Evolutionary conservation across 2,888 invertebrate genomes (phyloP).

Genomic region (Ochropacha duplaris): DNA sequence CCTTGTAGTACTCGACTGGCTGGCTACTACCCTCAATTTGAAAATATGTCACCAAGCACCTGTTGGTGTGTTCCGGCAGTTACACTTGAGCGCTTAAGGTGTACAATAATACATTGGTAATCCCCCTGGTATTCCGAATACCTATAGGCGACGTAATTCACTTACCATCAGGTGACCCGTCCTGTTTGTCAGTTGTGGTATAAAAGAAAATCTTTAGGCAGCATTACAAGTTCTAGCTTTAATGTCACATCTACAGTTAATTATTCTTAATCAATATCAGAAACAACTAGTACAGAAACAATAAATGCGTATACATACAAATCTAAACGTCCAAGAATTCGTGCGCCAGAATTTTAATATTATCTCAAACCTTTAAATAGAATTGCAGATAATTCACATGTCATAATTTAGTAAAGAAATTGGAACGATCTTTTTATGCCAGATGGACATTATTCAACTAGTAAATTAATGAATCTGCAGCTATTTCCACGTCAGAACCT

Average conservation of each 20-base stretch:
- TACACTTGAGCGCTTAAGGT: too few species aligned
- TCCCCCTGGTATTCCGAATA: too few species aligned
- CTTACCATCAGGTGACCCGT: too few species aligned
- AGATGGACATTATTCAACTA: neutral
- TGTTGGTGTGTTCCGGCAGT: too few species aligned
- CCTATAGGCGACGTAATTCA: too few species aligned
- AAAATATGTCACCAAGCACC: too few species aligned
- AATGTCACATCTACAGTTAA: neutral
- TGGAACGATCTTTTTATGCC: neutral
- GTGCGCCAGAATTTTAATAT: slow-evolving; percentile 51
- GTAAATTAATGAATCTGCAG: neutral
- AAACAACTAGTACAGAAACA: slow-evolving; percentile 28
- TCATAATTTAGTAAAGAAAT: neutral
- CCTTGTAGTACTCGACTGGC: too few species aligned
- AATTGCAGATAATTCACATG: neutral
- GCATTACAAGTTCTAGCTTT: neutral
- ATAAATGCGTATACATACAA: slow-evolving; percentile 42
- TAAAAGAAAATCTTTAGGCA: too few species aligned
- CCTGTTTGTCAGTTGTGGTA: too few species aligned
- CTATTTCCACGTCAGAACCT: neutral
- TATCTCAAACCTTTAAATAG: slow-evolving; percentile 14
- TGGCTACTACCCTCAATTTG: too few species aligned
- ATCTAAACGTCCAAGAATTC: slow-evolving; percentile 32
- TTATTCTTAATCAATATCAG: neutral
- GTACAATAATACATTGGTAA: too few species aligned